Conservation (phyloP, 2,888 invertebrate species). For the Brachypalpus laphriformis region DNA sequence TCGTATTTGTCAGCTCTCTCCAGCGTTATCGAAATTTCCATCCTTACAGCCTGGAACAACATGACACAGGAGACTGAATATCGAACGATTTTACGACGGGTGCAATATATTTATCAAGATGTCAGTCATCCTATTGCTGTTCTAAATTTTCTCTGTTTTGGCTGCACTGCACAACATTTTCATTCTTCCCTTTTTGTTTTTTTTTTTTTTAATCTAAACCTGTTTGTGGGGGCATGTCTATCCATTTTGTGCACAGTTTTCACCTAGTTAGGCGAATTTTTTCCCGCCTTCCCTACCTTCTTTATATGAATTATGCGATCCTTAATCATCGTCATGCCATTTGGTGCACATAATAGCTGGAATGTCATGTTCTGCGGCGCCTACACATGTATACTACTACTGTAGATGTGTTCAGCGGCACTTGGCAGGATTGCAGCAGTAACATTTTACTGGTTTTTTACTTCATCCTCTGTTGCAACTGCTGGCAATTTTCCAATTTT, state of each 20-base stretch:
- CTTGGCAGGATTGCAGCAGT: conserved; percentile 38
- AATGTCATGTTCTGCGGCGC: conserved; percentile 53
- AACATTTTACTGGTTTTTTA: conserved; percentile 29
- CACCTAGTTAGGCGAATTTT: conserved; percentile 56
- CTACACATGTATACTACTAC: conserved; percentile 39
- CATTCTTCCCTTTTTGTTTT: no score
- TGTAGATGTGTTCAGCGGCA: not conserved
- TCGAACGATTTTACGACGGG: conserved; percentile 10
- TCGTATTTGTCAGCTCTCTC: not conserved
- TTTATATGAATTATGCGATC: conserved; percentile 55
- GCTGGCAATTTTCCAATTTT: conserved; percentile 70
- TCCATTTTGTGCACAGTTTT: conserved; percentile 19
- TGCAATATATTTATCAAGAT: conserved; percentile 23
- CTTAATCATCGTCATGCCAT: conserved; percentile 72
- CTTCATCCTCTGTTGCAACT: conserved; percentile 24
- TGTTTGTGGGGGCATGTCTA: not conserved
- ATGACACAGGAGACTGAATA: not conserved
- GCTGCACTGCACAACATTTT: not conserved
- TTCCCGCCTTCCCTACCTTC: conserved; percentile 6
- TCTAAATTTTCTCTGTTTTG: conserved; percentile 11
- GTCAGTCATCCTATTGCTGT: conserved; percentile 26
- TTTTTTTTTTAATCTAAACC: not conserved
- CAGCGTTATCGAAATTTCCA: not conserved
- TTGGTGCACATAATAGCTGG: conserved; percentile 55
- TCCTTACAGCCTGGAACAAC: not conserved